Evolutionary conservation across 2,888 invertebrate genomes (phyloP).

Genomic region (Erebia ligea): DNA sequence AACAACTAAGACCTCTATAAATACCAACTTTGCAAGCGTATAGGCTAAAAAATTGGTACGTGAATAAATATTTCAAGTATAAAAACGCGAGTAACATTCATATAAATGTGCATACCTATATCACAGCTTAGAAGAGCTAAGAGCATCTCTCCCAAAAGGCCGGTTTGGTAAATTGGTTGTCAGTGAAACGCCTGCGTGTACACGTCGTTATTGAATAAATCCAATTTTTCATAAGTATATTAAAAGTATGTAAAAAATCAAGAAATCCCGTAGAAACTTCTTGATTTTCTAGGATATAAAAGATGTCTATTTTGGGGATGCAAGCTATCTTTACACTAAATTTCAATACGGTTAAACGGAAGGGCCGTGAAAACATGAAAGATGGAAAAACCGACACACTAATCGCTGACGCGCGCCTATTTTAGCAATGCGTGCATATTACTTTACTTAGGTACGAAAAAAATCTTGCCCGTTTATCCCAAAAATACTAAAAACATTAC

Average conservation of each 20-base stretch:
- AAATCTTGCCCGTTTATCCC: not conserved
- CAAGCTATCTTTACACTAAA: too few species aligned
- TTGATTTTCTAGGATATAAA: too few species aligned
- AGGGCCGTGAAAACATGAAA: not conserved
- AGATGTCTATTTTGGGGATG: too few species aligned
- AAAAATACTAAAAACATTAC: slow-evolving; percentile 25
- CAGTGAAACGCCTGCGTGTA: slow-evolving; percentile 5
- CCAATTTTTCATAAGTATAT: slow-evolving; percentile 4
- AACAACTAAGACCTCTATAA: slow-evolving; percentile 9
- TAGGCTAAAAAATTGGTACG: slow-evolving; percentile 7
- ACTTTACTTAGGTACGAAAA: too few species aligned
- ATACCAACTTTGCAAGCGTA: slow-evolving; percentile 5
- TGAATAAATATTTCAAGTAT: slow-evolving; percentile 18
- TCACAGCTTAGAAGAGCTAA: slow-evolving; percentile 14
- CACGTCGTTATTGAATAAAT: slow-evolving; percentile 11
- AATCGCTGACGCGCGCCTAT: too few species aligned
- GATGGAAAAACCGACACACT: not conserved
- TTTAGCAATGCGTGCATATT: too few species aligned
- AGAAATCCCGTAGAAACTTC: too few species aligned
- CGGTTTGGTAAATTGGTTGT: not conserved
- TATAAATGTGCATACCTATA: slow-evolving; percentile 16
- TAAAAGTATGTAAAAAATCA: not conserved
- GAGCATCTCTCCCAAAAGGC: slow-evolving; percentile 4
- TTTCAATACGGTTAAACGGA: too few species aligned
- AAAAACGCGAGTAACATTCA: slow-evolving; percentile 16